A percentile compares a stretch with the other conserved stretches of the same genome.
Evolutionary conservation across 2,113 vertebrate genomes (phyloP).

Genomic region (Phycodurus eques): DNA sequence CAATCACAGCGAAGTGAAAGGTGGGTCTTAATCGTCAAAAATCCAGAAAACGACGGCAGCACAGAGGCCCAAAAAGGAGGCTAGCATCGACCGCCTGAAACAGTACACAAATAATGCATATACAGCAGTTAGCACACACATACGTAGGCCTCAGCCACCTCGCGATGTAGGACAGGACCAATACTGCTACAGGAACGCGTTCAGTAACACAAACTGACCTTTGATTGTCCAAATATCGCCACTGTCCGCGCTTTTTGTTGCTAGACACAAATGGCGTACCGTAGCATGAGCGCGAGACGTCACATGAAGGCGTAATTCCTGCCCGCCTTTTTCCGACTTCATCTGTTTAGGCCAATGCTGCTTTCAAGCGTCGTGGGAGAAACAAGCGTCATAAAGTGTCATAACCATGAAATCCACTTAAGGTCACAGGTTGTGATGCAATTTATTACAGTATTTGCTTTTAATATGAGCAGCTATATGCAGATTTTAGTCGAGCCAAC

Average conservation of each 20-base stretch:
- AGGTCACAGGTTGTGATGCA: background rate
- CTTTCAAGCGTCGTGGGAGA: slow-evolving; percentile 5
- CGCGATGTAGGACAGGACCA: background rate
- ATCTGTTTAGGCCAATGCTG: slow-evolving; percentile 32
- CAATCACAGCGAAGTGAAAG: slow-evolving; percentile 39
- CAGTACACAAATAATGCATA: background rate
- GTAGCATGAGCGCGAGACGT: slow-evolving; percentile 76
- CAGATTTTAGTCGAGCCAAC: background rate
- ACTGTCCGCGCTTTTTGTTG: slow-evolving; percentile 80
- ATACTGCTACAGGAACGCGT: background rate
- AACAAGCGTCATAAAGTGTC: background rate
- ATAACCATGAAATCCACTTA: background rate
- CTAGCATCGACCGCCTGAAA: slow-evolving; percentile 58
- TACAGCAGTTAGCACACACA: slow-evolving; percentile 5
- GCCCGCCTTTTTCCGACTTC: background rate
- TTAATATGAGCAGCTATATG: background rate
- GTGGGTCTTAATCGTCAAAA: slow-evolving; percentile 22
- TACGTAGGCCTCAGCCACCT: background rate
- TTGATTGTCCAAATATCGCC: slow-evolving; percentile 53
- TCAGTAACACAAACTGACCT: slow-evolving; percentile 53
- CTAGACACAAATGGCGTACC: slow-evolving; percentile 88
- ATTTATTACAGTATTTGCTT: background rate
- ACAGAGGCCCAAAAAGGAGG: slow-evolving; percentile 88
- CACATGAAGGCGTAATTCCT: slow-evolving; percentile 34
- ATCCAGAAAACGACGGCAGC: slow-evolving; percentile 83